Evolutionary conservation across 35 echinoderm and acorn worm species (phyloP).

Genomic region (Stichopus chloronotus): DNA sequence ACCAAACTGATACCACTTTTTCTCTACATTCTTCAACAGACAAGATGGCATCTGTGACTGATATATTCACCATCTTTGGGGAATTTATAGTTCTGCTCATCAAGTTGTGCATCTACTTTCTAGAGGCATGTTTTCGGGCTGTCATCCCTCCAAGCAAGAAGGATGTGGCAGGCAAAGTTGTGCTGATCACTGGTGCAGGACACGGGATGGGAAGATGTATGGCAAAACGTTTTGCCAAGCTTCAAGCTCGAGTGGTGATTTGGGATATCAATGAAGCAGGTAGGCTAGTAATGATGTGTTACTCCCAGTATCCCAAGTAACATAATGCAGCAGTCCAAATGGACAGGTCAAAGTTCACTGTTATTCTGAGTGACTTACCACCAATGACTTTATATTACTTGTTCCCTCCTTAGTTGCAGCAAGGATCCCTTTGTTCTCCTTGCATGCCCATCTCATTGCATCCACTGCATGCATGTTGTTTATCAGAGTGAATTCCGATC

Average conservation of each 20-base stretch:
- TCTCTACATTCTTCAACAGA: neutral
- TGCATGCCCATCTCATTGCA: no score
- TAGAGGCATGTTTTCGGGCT: conserved; percentile 32
- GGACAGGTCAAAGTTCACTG: no score
- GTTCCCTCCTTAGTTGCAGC: no score
- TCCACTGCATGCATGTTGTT: no score
- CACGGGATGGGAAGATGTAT: conserved; percentile 74
- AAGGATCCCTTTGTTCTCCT: no score
- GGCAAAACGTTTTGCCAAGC: conserved; percentile 65
- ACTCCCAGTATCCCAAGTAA: no score
- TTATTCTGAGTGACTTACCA: no score
- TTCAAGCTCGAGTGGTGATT: conserved; percentile 69
- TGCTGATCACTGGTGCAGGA: conserved; percentile 82
- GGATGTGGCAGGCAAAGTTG: conserved; percentile 58
- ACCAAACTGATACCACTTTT: no score
- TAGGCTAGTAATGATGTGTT: neutral
- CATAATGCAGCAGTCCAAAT: no score
- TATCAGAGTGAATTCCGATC: no score
- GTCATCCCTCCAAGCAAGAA: conserved; percentile 56
- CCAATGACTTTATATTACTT: no score
- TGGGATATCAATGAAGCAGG: conserved; percentile 89
- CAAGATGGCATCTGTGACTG: conserved; percentile 7
- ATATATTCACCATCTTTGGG: neutral
- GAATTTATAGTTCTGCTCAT: conserved; percentile 11
- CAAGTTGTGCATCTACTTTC: neutral